phyloP scores from a whole-genome alignment of 2,888 invertebrate species.

The Caenorhabditis drosophilae region DNA sequence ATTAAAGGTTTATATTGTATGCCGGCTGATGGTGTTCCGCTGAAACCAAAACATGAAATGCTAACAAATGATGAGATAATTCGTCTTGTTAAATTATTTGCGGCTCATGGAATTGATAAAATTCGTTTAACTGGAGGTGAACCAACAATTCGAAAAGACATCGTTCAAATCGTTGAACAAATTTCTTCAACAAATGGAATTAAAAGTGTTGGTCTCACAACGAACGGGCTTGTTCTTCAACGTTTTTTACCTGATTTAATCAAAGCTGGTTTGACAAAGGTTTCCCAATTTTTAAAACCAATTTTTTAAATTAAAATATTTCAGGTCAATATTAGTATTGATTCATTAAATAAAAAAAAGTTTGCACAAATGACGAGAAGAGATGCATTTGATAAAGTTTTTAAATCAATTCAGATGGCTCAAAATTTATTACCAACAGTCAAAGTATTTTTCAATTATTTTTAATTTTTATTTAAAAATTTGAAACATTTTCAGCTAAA shows the following conservation, averaged over 20 bases:
- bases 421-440: slow-evolving; percentile 80
- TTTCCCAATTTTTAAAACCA: too few species aligned
- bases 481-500: slow-evolving; percentile 75
- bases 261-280: slow-evolving; percentile 81
- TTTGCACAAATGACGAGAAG: slow-evolving; percentile 88
- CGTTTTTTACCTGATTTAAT: slow-evolving; percentile 80
- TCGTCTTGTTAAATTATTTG: slow-evolving; percentile 82
- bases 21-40: slow-evolving; percentile 90
- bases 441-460: slow-evolving; percentile 70
- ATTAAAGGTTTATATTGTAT: slow-evolving; percentile 81
- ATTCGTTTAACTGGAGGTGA: slow-evolving; percentile 87
- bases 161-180: slow-evolving; percentile 80
- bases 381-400: slow-evolving; percentile 84
- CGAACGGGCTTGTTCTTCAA: slow-evolving; percentile 87
- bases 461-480: neutral
- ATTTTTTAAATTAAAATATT: neutral
- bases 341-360: slow-evolving; percentile 83
- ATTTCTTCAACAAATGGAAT: slow-evolving; percentile 73
- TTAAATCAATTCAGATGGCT: slow-evolving; percentile 86
- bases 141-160: slow-evolving; percentile 87
- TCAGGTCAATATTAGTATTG: slow-evolving; percentile 86
- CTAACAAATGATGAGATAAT: slow-evolving; percentile 84
- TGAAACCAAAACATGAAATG: slow-evolving; percentile 80
- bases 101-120: slow-evolving; percentile 86
- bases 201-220: slow-evolving; percentile 85